Evolutionary conservation across 1,140 invertebrate genomes (phyloP).

Genomic region (Drosophila arizonae): DNA sequence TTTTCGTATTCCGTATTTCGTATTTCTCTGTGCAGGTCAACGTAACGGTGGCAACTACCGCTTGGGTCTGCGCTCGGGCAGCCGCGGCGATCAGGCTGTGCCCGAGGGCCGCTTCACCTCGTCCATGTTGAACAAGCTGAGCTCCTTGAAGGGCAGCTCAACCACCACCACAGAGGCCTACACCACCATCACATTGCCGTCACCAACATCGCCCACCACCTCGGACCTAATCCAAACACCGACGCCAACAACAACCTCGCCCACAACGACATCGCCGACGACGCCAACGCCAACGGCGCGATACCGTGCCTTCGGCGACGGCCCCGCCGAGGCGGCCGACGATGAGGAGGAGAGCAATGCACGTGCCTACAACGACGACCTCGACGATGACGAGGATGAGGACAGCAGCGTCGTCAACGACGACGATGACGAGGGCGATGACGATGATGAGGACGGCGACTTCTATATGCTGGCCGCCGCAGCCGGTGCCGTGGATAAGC

Average conservation of each 20-base stretch:
- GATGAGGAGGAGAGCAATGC: constrained; percentile 12
- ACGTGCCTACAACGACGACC: constrained; percentile 17
- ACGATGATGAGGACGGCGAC: constrained; percentile 36
- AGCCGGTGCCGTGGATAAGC: neutral
- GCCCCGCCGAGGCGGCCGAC: neutral
- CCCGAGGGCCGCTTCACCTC: constrained; percentile 58
- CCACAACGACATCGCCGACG: neutral
- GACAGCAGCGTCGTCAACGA: constrained; percentile 4
- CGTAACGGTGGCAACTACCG: constrained; percentile 26
- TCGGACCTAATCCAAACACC: neutral
- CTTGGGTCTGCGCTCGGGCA: constrained; percentile 27
- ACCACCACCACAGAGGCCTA: constrained; percentile 17
- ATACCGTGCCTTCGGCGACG: neutral
- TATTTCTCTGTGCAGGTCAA: constrained; percentile 4
- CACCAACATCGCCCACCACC: neutral
- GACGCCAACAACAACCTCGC: neutral
- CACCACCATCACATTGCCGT: neutral
- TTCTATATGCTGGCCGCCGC: constrained; percentile 43
- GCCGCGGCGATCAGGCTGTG: constrained; percentile 24
- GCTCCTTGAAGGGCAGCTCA: constrained; percentile 29
- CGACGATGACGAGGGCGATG: constrained; percentile 1
- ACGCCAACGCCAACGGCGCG: neutral
- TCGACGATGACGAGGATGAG: constrained; percentile 39
- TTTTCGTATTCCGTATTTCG: neutral
- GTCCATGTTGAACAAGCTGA: constrained; percentile 57